These are phyloP conservation scores for Melipona quadrifasciata DNA, from an alignment of 1,140 invertebrate genomes.

Conservation along the genomic window DNA sequence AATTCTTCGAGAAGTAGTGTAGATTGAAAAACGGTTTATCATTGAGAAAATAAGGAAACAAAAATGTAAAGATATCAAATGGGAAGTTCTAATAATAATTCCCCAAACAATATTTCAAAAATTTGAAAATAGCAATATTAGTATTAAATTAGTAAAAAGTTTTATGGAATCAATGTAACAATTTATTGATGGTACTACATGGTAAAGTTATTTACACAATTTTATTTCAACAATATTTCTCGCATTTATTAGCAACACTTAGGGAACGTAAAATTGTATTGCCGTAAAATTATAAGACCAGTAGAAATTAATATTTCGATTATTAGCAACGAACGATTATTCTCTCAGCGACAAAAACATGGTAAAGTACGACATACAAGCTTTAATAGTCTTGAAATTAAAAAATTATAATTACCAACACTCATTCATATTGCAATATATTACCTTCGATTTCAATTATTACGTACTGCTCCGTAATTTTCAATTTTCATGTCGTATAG, in stretches of 20 bases:
- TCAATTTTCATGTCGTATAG: slow-evolving; percentile 7
- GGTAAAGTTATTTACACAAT: background rate
- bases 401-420: background rate
- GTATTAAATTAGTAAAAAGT: background rate
- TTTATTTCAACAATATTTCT: background rate
- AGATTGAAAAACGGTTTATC: too few species aligned
- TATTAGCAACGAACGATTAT: background rate
- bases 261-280: background rate
- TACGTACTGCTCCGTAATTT: slow-evolving; percentile 24
- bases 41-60: too few species aligned
- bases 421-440: background rate
- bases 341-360: slow-evolving; percentile 25
- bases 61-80: too few species aligned
- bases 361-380: slow-evolving; percentile 20
- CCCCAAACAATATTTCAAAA: background rate
- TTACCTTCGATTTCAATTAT: background rate
- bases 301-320: background rate
- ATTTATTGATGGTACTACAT: background rate
- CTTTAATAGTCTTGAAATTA: slow-evolving; percentile 22
- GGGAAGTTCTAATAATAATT: background rate
- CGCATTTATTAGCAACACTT: background rate
- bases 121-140: background rate
- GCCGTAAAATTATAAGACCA: background rate
- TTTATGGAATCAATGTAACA: background rate
- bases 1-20: too few species aligned